Conservation (phyloP, 2,797 vertebrate species). For the Onychomys arenicola region DNA sequence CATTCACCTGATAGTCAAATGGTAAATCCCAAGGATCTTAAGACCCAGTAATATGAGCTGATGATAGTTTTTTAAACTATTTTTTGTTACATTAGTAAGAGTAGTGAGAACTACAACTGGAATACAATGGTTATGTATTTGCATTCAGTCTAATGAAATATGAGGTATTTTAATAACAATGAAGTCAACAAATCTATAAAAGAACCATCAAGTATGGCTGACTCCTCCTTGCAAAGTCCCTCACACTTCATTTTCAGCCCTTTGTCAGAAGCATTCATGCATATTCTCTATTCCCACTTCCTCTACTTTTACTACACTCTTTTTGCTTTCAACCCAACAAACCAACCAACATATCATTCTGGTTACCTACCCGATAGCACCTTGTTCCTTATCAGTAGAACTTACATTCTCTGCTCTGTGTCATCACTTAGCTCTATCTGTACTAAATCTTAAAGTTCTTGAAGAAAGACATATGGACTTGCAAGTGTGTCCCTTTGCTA, state of each 20-base stretch:
- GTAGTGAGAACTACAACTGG: not conserved
- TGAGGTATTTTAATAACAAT: not conserved
- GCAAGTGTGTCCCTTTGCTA: not conserved
- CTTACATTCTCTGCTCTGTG: not conserved
- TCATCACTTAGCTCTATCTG: not conserved
- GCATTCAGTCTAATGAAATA: not conserved
- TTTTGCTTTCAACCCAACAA: not conserved
- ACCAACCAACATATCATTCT: not conserved
- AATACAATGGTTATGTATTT: not conserved
- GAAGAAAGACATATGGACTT: not conserved
- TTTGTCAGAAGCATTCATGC: not conserved
- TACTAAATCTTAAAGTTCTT: not conserved
- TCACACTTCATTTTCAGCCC: not conserved
- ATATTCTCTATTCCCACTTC: not conserved
- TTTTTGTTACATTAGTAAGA: not conserved
- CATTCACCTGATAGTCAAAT: not conserved
- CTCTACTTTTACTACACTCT: not conserved
- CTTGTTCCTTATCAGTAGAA: not conserved
- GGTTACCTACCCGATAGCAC: not conserved
- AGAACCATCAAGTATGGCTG: not conserved
- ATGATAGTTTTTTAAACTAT: not conserved
- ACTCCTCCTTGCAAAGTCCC: not conserved
- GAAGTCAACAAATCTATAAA: not conserved
- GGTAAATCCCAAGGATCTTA: not conserved
- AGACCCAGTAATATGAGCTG: not conserved